Percentiles rank a stretch among this genome's conserved stretches.
Evolutionary conservation across 2,797 vertebrate genomes (phyloP).

Genomic region (Alca torda): DNA sequence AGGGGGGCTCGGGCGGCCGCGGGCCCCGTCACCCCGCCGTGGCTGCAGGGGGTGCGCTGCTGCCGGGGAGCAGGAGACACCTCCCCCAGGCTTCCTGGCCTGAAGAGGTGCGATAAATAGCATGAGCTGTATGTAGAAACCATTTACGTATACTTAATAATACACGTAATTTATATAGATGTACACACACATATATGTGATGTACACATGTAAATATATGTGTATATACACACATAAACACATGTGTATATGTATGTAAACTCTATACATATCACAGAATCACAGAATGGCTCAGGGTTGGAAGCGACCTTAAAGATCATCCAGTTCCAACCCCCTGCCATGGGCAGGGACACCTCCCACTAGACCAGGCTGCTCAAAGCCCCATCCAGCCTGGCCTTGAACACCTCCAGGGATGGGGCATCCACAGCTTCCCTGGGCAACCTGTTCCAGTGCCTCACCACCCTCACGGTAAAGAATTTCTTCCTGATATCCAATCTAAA

Average conservation of each 20-base stretch:
- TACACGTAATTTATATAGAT: rapidly evolving
- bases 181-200: rapidly evolving
- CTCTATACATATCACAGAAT: too few species aligned
- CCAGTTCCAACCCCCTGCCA: too few species aligned
- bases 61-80: rapidly evolving
- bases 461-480: too few species aligned
- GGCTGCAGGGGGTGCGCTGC: neutral
- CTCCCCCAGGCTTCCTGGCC: rapidly evolving
- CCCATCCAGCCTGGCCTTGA: too few species aligned
- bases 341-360: too few species aligned
- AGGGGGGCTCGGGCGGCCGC: neutral
- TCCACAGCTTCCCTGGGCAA: too few species aligned
- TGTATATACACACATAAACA: neutral
- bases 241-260: neutral
- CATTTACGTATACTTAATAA: rapidly evolving
- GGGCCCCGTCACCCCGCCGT: neutral
- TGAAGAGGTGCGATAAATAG: rapidly evolving
- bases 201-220: rapidly evolving
- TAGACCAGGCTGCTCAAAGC: too few species aligned
- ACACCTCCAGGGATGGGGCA: too few species aligned
- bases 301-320: too few species aligned
- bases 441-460: too few species aligned
- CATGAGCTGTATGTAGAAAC: rapidly evolving
- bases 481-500: too few species aligned
- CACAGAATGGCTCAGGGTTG: too few species aligned